Base-by-base conservation (phyloP, 2,888 invertebrate genomes). In the Calephelis perditalis region DNA sequence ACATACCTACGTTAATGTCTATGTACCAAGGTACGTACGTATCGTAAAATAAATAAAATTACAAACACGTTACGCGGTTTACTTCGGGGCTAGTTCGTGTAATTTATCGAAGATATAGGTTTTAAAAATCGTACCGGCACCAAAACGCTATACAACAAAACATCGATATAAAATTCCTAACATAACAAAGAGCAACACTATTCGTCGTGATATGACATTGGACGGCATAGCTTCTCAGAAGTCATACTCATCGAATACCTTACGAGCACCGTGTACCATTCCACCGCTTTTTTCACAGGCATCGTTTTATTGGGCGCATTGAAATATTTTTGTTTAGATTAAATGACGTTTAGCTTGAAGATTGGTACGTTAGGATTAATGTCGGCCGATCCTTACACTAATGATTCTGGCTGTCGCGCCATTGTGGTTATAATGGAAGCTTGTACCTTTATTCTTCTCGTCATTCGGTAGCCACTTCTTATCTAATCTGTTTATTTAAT, bases 261-360 rank as follows among this genome's bases (percentile, higher is more conserved):
- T 86, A 82, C 85, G 82, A 80, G 82, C 80, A 73, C 74, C 77
- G 76, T 73, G 77, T 75, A 73, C 77, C 76, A 76, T 78, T 76
- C 76, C 77, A 75, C 73, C 72, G 84, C 86, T 86, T 87, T 88
- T 83, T 78, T 77, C 74, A 72, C 73, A 76, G 74, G 76, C 77
- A 82, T 82, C 82, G 79, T 88, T 86, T 86, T 87, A 85, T 86
- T 88, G 83, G 82, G 74, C 71, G 78, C 86, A 85, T 86, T 86
- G 82, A 87, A 88, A 87, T 89, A 88, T 89, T 88, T 86, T 83
- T 82, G 86, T 86, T 84, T 82, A 87, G 86, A 88, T 87, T 84
- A 88, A 87, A 87, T 82, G 86, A 78, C 85, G 81, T 83, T 85
- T 86, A 82, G 77, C 73, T 76, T 77, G 75, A 75, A 82, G 84